Base-by-base conservation (phyloP, 2,797 vertebrate species). In the Epinephelus malabaricus region DNA sequence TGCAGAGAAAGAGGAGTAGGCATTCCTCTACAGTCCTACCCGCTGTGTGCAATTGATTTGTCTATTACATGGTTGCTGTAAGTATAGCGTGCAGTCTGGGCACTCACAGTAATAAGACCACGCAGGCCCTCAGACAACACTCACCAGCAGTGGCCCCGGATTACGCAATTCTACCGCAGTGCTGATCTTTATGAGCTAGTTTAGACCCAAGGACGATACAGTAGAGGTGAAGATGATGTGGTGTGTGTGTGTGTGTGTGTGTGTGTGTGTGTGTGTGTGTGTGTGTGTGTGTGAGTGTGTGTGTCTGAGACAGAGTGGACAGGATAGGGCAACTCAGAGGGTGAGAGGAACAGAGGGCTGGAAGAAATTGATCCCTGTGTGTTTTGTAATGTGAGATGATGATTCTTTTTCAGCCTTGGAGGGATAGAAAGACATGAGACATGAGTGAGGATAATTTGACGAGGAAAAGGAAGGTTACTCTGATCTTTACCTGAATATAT, bases 151-250 rank as follows among this genome's bases (percentile, higher is more conserved):
- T 56, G 69, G 72, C 78, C 70, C 63, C 30, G 12, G 78, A 90
- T 94, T 93, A 93, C 86, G 90, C 92, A 94, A 86, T 85, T 40
- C 88, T 56, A 46, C 93, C 85, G 94, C 92, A 94, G 92, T 94
- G 92, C 89, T 88, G 88, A 87, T 92, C 88, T 83, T 86, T 84
- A 78, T 82, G 88, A 89, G 93, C 92, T 89, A 83, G 89, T 93
- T 91, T 83, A 87, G 61, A 89, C 79, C 83, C 92, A 94, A 94
- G 92, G 94, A 91, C 88, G 45, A 64, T 78, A 87, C 87, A 73
- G 88, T 76, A 84, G 91, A 93, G 93, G 92, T 92, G 89, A 93
- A 91, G 88, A 84, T 76, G 79, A n/a, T 75, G 79, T 58, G 34
- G 55, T 1, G 21, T 21, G 21, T 21, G 21, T 21, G 21, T 21